A percentile compares a stretch with the other conserved stretches of the same genome.
Evolutionary conservation across 2,113 vertebrate species (phyloP).

Genomic region (Gambusia holbrooki): DNA sequence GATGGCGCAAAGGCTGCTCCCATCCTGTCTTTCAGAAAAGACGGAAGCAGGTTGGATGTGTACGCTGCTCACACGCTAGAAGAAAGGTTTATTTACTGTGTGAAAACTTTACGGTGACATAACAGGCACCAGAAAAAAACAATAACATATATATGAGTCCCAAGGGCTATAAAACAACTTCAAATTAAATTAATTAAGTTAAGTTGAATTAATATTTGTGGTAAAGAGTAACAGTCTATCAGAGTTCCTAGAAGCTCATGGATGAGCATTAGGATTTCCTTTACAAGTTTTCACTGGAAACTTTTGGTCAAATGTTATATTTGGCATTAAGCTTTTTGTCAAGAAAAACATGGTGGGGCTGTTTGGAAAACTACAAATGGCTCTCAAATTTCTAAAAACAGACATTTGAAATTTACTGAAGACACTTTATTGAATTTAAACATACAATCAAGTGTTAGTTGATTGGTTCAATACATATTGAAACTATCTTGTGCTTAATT

Average conservation of each 20-base stretch:
- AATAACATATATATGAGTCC: constrained; percentile 26
- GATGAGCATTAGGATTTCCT: constrained; percentile 33
- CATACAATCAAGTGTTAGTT: too few relatives aligned
- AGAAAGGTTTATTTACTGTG: constrained; percentile 37
- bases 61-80: constrained; percentile 26
- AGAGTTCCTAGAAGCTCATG: background rate
- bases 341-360: background rate
- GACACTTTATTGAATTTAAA: background rate
- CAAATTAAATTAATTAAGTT: background rate
- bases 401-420: background rate
- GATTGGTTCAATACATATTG: too few relatives aligned
- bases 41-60: constrained; percentile 64
- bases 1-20: constrained; percentile 67
- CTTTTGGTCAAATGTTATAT: background rate
- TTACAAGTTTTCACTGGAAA: background rate
- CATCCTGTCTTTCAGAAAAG: constrained; percentile 77
- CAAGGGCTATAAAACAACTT: background rate
- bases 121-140: constrained; percentile 23
- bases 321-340: background rate
- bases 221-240: background rate
- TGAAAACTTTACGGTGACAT: constrained; percentile 9
- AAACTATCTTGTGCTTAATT: too few relatives aligned
- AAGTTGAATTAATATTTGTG: background rate
- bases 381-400: background rate
- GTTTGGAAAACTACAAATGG: background rate